Conservation (phyloP, 2,888 invertebrate genomes). For the Hydrotaea diabolus region DNA sequence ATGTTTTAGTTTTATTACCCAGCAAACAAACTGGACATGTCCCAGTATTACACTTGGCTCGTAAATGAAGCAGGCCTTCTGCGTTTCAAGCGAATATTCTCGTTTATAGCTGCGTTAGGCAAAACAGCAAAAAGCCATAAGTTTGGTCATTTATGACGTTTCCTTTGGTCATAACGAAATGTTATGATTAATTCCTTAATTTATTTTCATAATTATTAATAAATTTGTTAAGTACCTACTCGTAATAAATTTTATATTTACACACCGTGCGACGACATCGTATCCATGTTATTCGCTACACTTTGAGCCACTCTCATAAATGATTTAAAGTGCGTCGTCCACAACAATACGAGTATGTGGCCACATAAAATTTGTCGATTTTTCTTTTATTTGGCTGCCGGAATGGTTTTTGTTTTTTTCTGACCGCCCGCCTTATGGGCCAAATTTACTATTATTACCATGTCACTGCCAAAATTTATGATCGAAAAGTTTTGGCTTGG, state of each 20-base stretch:
- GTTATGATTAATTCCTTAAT: not conserved
- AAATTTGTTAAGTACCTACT: not conserved
- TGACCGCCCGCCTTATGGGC: not conserved
- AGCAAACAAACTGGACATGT: too few relatives aligned
- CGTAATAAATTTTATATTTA: not conserved
- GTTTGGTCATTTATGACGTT: not conserved
- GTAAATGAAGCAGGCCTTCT: too few relatives aligned
- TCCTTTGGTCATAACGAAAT: not conserved
- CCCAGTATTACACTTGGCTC: too few relatives aligned
- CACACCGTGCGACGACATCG: not conserved
- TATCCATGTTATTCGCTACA: not conserved
- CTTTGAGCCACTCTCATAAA: not conserved
- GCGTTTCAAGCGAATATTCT: too few relatives aligned
- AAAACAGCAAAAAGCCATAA: too few relatives aligned
- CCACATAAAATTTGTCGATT: not conserved
- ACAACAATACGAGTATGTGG: constrained; percentile 1
- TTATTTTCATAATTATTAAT: not conserved
- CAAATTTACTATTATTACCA: not conserved
- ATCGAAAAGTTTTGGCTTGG: not conserved
- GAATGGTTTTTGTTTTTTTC: not conserved
- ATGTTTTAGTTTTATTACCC: too few relatives aligned
- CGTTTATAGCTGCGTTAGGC: too few relatives aligned
- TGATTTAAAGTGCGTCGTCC: constrained; percentile 1
- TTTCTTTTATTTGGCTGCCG: not conserved
- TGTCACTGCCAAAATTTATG: not conserved